phyloP scores from a whole-genome alignment of 2,797 vertebrate genomes.

The Sciaenops ocellatus region DNA sequence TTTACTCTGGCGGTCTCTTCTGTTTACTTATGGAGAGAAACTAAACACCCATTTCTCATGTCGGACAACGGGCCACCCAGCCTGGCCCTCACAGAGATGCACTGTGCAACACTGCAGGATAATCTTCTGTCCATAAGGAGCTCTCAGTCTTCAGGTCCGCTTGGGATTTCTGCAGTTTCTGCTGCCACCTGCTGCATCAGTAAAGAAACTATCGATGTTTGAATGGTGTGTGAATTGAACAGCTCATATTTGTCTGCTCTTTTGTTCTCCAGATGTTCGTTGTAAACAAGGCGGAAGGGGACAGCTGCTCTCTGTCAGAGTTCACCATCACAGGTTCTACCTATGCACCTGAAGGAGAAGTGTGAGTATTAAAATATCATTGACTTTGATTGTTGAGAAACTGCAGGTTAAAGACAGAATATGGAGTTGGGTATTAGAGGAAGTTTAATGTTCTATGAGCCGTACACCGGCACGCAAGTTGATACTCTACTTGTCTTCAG shows the following conservation, averaged over 20 bases:
- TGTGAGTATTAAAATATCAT: conserved; percentile 87
- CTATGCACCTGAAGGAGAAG: conserved; percentile 95
- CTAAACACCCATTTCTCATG: conserved; percentile 48
- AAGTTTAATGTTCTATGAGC: background rate
- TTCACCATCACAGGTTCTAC: conserved; percentile 98
- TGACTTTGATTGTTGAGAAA: background rate
- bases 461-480: background rate
- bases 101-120: conserved; percentile 41
- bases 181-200: conserved; percentile 71
- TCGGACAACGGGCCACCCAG: conserved; percentile 48
- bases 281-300: conserved; percentile 91
- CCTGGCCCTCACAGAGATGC: conserved; percentile 24
- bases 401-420: background rate
- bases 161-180: conserved; percentile 44
- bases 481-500: conserved; percentile 75
- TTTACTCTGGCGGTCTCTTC: conserved; percentile 45
- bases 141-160: background rate
- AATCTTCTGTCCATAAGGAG: conserved; percentile 13
- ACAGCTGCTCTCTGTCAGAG: conserved; percentile 92
- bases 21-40: conserved; percentile 61
- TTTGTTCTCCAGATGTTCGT: conserved; percentile 92
- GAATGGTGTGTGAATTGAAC: conserved; percentile 19
- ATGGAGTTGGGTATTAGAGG: background rate
- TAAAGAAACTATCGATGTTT: conserved; percentile 4
- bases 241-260: conserved; percentile 6